phyloP scores from a whole-genome alignment of 2,888 invertebrate species.

The Dascillus cervinus region DNA sequence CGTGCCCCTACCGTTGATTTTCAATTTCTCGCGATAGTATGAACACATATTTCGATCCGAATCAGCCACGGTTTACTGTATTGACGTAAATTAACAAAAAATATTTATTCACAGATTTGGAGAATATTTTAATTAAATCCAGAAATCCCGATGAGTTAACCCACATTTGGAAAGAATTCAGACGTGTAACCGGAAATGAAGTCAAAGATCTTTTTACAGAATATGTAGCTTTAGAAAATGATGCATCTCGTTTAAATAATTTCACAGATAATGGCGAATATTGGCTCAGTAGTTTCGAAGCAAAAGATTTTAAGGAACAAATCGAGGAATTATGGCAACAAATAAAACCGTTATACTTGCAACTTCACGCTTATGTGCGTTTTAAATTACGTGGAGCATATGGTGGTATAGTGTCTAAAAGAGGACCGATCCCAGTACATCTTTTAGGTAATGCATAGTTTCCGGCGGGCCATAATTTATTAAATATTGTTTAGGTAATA shows the following conservation, averaged over 20 bases:
- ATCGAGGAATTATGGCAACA: conserved; percentile 63
- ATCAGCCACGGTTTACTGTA: no score
- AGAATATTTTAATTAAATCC: conserved; percentile 58
- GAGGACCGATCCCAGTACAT: conserved; percentile 72
- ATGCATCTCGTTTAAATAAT: conserved; percentile 64
- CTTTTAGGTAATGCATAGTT: conserved; percentile 63
- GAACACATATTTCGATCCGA: no score
- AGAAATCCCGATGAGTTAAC: conserved; percentile 70
- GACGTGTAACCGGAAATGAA: conserved; percentile 63
- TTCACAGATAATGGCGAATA: conserved; percentile 60
- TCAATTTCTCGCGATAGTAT: no score
- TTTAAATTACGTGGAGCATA: conserved; percentile 63
- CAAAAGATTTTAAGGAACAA: conserved; percentile 59
- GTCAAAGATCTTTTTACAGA: conserved; percentile 54
- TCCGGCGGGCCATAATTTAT: no score
- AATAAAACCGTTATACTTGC: conserved; percentile 71
- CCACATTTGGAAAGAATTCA: conserved; percentile 74
- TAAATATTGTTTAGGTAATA: conserved; percentile 60
- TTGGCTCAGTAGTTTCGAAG: conserved; percentile 68
- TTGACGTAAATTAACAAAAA: no score
- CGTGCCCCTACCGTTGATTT: no score
- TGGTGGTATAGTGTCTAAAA: conserved; percentile 58
- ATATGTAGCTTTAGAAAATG: conserved; percentile 60
- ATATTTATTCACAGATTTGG: conserved; percentile 53
- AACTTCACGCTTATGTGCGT: conserved; percentile 77